Percentiles rank a stretch among this genome's conserved stretches.
These are phyloP conservation scores for Mactra quadrangularis DNA, from an alignment of 1,140 invertebrate genomes.

Conservation along the genomic window DNA sequence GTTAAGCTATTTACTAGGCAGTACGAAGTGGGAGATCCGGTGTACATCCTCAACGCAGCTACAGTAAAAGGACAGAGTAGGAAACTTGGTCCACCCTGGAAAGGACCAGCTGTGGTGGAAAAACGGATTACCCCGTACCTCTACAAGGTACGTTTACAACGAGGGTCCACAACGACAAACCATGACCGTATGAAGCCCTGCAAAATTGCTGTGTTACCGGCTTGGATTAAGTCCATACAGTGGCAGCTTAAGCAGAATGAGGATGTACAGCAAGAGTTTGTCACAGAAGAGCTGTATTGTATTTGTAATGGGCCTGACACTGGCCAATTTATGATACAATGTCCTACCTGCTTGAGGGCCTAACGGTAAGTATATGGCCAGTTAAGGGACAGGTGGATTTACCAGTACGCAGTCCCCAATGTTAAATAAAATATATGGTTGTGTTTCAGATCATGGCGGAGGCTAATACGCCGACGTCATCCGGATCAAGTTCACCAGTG, in stretches of 20 bases:
- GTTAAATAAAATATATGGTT: too few relatives aligned
- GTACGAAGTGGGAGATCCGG: conserved; percentile 40
- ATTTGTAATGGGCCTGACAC: conserved; percentile 7
- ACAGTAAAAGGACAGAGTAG: conserved; percentile 16
- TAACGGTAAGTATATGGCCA: too few relatives aligned
- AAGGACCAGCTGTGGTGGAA: conserved; percentile 28
- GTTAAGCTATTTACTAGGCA: conserved; percentile 3
- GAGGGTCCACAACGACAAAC: background rate
- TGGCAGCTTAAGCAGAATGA: background rate
- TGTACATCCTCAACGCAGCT: conserved; percentile 21
- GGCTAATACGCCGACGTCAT: background rate
- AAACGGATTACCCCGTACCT: background rate
- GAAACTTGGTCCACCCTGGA: conserved; percentile 31
- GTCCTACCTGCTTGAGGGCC: background rate
- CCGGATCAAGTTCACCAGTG: background rate
- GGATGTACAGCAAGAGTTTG: background rate
- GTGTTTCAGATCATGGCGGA: background rate
- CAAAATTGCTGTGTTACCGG: background rate
- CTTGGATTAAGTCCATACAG: conserved; percentile 24
- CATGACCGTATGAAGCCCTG: conserved; percentile 37
- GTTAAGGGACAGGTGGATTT: too few relatives aligned
- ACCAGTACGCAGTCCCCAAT: too few relatives aligned
- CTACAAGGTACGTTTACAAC: conserved; percentile 19
- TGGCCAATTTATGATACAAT: conserved; percentile 31
- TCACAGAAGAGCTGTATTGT: conserved; percentile 14